Evolutionary conservation across 2,888 invertebrate species (phyloP).

Genomic region (Drosophila lutescens): DNA sequence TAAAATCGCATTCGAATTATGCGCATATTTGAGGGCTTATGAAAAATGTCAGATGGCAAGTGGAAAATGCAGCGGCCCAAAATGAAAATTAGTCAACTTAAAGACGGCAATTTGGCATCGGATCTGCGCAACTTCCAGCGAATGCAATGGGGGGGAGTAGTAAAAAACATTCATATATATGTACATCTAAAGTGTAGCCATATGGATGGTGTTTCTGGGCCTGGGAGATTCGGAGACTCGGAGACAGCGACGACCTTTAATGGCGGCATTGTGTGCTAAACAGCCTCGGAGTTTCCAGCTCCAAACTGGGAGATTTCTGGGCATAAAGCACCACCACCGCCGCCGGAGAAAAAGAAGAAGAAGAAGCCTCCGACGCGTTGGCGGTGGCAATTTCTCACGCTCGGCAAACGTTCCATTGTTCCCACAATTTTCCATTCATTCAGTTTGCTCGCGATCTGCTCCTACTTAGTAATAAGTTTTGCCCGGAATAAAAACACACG

Average conservation of each 20-base stretch:
- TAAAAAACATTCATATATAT: not conserved
- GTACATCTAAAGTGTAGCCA: conserved; percentile 1
- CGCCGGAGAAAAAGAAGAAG: not conserved
- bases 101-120: conserved; percentile 51
- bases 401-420: conserved; percentile 67
- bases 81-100: conserved; percentile 69
- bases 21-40: conserved; percentile 51
- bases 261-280: conserved; percentile 81
- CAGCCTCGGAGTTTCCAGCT: conserved; percentile 56
- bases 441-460: conserved; percentile 75
- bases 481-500: conserved; percentile 49
- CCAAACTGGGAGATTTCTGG: conserved; percentile 16
- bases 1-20: conserved; percentile 44
- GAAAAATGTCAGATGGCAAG: conserved; percentile 26
- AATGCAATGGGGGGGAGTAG: not conserved
- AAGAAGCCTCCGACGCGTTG: conserved; percentile 33
- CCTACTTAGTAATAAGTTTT: conserved; percentile 78
- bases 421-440: conserved; percentile 81
- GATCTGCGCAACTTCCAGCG: conserved; percentile 19
- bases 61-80: conserved; percentile 53
- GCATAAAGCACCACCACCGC: not conserved
- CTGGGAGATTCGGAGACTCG: conserved; percentile 42
- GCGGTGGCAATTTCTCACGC: conserved; percentile 70
- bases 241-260: conserved; percentile 69
- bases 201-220: conserved; percentile 13